These are phyloP conservation scores for Callyntrura sp. DNA, from an alignment of 2,888 invertebrate species.

Conservation along the genomic window DNA sequence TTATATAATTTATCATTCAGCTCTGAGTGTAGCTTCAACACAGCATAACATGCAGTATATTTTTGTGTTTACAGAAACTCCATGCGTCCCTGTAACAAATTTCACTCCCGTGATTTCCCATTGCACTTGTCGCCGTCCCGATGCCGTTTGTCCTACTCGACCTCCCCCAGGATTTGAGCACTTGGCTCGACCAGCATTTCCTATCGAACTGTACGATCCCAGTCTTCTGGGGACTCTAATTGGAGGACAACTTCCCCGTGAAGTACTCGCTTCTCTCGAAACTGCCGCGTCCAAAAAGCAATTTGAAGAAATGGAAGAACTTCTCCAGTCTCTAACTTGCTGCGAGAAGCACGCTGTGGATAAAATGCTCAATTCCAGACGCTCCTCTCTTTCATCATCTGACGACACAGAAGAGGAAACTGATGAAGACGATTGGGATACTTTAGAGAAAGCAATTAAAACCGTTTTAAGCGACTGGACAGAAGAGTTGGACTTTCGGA, in stretches of 20 bases:
- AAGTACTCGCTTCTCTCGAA: conserved; percentile 22
- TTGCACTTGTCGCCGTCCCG: conserved; percentile 35
- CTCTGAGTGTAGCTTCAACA: no score
- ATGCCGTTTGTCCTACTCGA: conserved; percentile 30
- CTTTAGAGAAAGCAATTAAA: conserved; percentile 31
- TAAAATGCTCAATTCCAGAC: neutral
- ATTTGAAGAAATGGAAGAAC: conserved; percentile 27
- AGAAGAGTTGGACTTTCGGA: conserved; percentile 43
- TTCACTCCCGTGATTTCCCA: conserved; percentile 16
- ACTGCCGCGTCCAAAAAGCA: neutral
- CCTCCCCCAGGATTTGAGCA: conserved; percentile 71
- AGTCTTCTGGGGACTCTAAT: conserved; percentile 51
- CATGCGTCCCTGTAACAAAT: neutral
- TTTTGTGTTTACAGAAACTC: neutral
- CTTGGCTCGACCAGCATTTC: conserved; percentile 58
- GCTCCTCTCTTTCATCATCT: neutral
- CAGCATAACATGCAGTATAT: no score
- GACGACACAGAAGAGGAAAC: conserved; percentile 4
- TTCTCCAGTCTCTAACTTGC: conserved; percentile 29
- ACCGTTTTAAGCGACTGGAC: conserved; percentile 55
- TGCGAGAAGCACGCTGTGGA: conserved; percentile 58
- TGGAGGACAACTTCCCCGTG: conserved; percentile 6
- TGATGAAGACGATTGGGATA: conserved; percentile 58
- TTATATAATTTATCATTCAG: no score
- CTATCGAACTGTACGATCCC: conserved; percentile 61